Conservation (phyloP, 2,113 vertebrate genomes). For the Leucosticte australis region DNA sequence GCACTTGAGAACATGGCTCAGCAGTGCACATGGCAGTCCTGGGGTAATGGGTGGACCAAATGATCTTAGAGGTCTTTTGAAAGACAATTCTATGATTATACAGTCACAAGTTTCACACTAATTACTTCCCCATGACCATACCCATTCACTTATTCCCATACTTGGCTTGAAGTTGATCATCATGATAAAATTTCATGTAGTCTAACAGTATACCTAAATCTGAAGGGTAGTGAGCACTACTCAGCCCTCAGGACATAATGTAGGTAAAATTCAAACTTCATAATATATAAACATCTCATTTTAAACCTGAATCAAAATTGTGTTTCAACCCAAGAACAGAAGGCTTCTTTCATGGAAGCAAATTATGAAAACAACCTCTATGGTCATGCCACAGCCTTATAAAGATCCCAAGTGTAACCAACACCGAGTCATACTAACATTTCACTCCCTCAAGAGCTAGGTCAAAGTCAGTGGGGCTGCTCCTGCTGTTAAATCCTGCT, state of each 20-base stretch:
- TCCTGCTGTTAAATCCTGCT: neutral
- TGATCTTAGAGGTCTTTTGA: neutral
- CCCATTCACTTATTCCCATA: neutral
- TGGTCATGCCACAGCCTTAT: neutral
- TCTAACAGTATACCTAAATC: neutral
- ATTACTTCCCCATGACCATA: neutral
- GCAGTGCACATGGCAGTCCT: neutral
- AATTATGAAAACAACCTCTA: neutral
- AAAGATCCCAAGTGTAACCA: neutral
- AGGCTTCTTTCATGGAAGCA: neutral
- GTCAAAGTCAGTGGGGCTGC: neutral
- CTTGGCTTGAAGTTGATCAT: neutral
- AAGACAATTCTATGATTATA: neutral
- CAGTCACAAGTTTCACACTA: neutral
- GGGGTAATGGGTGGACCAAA: neutral
- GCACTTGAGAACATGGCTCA: neutral
- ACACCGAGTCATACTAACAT: neutral
- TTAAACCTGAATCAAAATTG: neutral
- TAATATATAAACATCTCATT: neutral
- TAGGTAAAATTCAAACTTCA: neutral
- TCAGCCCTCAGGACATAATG: neutral
- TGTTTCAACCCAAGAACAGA: neutral
- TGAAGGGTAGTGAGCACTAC: neutral
- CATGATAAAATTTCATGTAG: neutral
- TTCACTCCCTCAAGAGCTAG: neutral